These are phyloP conservation scores for Cephus cinctus DNA, from an alignment of 1,140 invertebrate genomes.

Conservation along the genomic window DNA sequence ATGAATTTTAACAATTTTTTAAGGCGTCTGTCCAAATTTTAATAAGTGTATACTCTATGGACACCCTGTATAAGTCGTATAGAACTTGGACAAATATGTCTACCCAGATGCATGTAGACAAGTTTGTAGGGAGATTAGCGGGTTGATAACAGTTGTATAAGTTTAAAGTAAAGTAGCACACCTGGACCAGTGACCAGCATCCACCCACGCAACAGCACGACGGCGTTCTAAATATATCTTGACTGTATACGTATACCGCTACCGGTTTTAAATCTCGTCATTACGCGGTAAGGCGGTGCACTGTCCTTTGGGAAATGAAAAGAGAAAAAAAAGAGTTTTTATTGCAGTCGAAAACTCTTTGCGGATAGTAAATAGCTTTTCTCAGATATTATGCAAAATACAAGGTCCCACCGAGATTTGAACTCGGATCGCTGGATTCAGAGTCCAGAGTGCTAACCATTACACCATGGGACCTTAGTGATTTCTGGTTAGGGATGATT, in stretches of 20 bases:
- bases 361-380: background rate
- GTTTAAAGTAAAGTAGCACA: conserved; percentile 30
- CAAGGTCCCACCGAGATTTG: conserved; percentile 26
- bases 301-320: too few relatives aligned
- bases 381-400: conserved; percentile 19
- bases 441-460: too few relatives aligned
- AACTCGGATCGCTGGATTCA: too few relatives aligned
- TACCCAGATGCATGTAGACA: too few relatives aligned
- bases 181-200: conserved; percentile 32
- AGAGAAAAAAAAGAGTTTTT: too few relatives aligned
- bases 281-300: too few relatives aligned
- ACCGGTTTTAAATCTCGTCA: conserved; percentile 49
- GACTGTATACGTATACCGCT: conserved; percentile 39
- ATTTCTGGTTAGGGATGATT: too few relatives aligned
- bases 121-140: background rate
- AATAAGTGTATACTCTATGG: too few relatives aligned
- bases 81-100: too few relatives aligned
- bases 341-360: background rate
- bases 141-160: conserved; percentile 17
- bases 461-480: background rate
- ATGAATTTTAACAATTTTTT: too few relatives aligned
- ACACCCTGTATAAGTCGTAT: too few relatives aligned
- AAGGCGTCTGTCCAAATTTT: too few relatives aligned
- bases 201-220: conserved; percentile 40
- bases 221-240: conserved; percentile 46